Evolutionary conservation across 2,113 vertebrate genomes (phyloP).

Genomic region (Anguilla rostrata): DNA sequence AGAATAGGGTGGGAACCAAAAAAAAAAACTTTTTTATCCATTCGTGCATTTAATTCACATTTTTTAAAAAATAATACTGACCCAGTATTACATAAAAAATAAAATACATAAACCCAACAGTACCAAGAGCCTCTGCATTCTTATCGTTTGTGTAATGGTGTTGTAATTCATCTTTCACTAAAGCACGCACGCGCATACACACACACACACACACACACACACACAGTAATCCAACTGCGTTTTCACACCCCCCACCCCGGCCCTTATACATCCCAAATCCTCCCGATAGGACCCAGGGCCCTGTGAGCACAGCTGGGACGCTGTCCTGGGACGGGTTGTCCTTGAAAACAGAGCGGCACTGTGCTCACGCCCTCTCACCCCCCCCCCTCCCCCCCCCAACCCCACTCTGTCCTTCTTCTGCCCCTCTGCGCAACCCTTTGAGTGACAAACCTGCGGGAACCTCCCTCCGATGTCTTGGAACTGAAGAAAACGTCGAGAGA

Average conservation of each 20-base stretch:
- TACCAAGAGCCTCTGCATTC: not conserved
- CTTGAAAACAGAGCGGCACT: not conserved
- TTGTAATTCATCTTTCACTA: constrained; percentile 14
- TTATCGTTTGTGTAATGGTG: constrained; percentile 17
- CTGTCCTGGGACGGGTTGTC: not conserved
- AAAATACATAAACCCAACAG: not conserved
- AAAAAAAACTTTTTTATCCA: not conserved
- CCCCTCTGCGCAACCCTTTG: not conserved
- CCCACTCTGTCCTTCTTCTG: not conserved
- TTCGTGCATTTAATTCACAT: not conserved
- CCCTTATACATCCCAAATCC: not conserved
- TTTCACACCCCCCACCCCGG: not conserved
- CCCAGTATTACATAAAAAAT: not conserved
- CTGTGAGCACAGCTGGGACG: not conserved
- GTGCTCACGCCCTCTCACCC: not conserved
- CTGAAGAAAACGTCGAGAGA: constrained; percentile 55
- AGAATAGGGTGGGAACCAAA: too few species aligned
- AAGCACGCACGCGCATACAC: constrained; percentile 12
- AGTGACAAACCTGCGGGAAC: constrained; percentile 53
- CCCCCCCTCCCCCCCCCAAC: not conserved
- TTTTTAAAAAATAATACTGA: too few species aligned
- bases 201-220: constrained; percentile 31
- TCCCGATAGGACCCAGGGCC: not conserved
- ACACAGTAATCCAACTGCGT: not conserved
- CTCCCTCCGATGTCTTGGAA: constrained; percentile 54